Conservation (phyloP, 2,113 vertebrate species). For the Trachemys scripta region DNA sequence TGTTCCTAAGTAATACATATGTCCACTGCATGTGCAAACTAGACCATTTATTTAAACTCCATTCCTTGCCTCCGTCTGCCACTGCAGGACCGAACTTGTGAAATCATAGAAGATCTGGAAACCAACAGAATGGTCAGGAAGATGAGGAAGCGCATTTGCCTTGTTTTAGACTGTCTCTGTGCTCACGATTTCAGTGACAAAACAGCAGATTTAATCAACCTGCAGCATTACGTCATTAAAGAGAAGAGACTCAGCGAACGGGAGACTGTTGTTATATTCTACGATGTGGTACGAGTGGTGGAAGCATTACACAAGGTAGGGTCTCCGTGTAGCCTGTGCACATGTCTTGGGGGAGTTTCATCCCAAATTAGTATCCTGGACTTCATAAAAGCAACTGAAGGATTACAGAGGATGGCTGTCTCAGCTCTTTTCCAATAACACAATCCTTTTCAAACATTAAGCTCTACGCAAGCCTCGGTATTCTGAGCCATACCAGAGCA, state of each 20-base stretch:
- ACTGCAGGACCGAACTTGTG: slow-evolving; percentile 94
- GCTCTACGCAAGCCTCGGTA: not conserved
- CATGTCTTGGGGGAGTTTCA: not conserved
- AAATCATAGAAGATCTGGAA: slow-evolving; percentile 92
- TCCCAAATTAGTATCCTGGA: rapidly evolving
- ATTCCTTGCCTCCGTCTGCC: slow-evolving; percentile 21
- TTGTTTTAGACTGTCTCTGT: slow-evolving; percentile 97
- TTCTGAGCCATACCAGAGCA: not conserved
- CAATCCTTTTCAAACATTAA: not conserved
- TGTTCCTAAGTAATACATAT: not conserved
- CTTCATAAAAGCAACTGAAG: not conserved
- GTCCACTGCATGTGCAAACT: not conserved
- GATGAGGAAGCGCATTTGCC: slow-evolving; percentile 97
- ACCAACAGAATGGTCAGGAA: slow-evolving; percentile 90
- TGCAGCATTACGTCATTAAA: slow-evolving; percentile 99
- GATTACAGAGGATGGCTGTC: not conserved
- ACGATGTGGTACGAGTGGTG: slow-evolving; percentile 97
- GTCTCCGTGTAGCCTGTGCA: not conserved
- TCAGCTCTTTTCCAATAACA: not conserved
- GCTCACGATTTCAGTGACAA: slow-evolving; percentile 98
- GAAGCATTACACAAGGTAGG: slow-evolving; percentile 97
- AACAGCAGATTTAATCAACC: slow-evolving; percentile 97
- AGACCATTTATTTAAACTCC: not conserved
- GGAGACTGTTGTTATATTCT: slow-evolving; percentile 98
- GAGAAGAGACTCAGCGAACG: slow-evolving; percentile 96